These are phyloP conservation scores for Tinamus guttatus DNA, from an alignment of 2,113 vertebrate genomes.

Conservation along the genomic window DNA sequence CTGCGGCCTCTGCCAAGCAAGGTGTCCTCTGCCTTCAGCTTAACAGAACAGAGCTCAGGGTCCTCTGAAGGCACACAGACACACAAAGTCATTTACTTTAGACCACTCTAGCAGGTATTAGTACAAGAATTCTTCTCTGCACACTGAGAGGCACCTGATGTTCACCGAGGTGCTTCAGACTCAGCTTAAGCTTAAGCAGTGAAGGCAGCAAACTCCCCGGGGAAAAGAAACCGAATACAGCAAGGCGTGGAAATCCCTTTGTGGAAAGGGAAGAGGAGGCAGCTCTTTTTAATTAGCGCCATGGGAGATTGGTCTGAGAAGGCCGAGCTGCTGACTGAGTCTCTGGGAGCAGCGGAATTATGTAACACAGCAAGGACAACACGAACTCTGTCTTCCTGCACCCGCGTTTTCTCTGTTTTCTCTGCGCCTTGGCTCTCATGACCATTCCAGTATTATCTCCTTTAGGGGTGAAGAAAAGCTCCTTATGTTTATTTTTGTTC, in stretches of 20 bases:
- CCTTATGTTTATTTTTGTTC: not conserved
- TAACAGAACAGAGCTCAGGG: not conserved
- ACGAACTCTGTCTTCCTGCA: not conserved
- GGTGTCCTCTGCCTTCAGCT: not conserved
- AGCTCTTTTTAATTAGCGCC: slow-evolving; percentile 4
- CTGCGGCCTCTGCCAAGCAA: not conserved
- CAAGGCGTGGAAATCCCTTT: not conserved
- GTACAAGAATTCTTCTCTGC: not conserved
- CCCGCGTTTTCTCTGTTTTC: not conserved
- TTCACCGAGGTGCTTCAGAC: slow-evolving; percentile 11
- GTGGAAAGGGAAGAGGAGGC: not conserved
- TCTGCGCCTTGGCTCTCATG: not conserved
- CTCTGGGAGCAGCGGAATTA: not conserved
- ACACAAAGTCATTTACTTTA: not conserved
- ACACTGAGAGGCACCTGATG: slow-evolving; percentile 13
- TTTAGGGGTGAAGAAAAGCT: not conserved
- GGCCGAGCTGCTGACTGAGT: not conserved
- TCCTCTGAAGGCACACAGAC: not conserved
- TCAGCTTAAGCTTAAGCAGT: slow-evolving; percentile 34
- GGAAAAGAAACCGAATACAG: not conserved
- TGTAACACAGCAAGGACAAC: not conserved
- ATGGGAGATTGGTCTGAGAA: not conserved
- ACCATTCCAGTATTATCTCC: not conserved
- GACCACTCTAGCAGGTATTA: not conserved
- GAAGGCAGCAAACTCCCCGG: slow-evolving; percentile 8